These are phyloP conservation scores for Anguilla megastoma DNA, from an alignment of 2,797 vertebrate species.

Conservation along the genomic window DNA sequence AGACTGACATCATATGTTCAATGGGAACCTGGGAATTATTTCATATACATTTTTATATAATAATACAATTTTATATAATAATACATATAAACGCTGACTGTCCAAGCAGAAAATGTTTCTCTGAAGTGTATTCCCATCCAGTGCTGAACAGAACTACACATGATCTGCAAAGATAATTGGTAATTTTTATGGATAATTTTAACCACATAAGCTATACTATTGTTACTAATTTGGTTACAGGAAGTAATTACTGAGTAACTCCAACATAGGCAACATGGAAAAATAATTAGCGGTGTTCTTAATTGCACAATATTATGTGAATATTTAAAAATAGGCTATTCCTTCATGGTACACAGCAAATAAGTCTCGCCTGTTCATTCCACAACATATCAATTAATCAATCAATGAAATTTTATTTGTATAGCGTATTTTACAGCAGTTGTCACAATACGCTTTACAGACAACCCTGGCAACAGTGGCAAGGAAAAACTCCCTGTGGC, in stretches of 20 bases:
- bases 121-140: constrained; percentile 29
- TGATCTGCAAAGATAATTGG: neutral
- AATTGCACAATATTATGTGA: neutral
- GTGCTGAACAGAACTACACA: constrained; percentile 32
- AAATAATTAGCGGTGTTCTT: neutral
- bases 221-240: neutral
- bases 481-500: too few species aligned
- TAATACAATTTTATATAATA: neutral
- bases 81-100: neutral
- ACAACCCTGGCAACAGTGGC: too few species aligned
- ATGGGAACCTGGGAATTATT: neutral
- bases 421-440: too few species aligned
- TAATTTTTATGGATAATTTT: too few species aligned
- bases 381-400: neutral
- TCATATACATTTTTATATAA: neutral
- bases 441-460: too few species aligned
- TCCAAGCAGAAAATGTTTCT: neutral
- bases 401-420: too few species aligned
- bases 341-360: too few species aligned
- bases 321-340: too few species aligned
- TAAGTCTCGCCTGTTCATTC: neutral
- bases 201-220: too few species aligned
- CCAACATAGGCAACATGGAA: too few species aligned
- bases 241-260: neutral
- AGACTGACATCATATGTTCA: neutral